Evolutionary conservation across 2,888 invertebrate species (phyloP).

Genomic region (Chloromyia formosa): DNA sequence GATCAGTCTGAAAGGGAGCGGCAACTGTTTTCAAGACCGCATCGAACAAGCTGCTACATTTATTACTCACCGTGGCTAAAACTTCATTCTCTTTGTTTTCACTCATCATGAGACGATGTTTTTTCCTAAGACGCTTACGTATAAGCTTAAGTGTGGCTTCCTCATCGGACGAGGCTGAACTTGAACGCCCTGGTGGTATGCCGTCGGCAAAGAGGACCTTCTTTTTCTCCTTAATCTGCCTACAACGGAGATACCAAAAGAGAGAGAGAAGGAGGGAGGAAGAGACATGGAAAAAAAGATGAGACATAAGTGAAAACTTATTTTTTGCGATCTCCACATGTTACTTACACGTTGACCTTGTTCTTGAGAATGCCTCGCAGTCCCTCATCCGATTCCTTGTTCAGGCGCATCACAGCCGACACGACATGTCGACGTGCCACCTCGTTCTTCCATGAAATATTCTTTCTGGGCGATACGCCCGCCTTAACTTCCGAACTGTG

Average conservation of each 20-base stretch:
- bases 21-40: too few relatives aligned
- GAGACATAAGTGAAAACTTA: too few relatives aligned
- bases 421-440: constrained; percentile 54
- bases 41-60: too few relatives aligned
- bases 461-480: background rate
- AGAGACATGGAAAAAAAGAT: background rate
- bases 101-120: background rate
- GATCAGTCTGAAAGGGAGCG: too few relatives aligned
- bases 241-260: constrained; percentile 6
- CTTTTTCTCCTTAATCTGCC: constrained; percentile 46
- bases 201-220: constrained; percentile 51
- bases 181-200: constrained; percentile 47
- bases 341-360: constrained; percentile 53
- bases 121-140: constrained; percentile 15
- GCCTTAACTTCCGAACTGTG: background rate
- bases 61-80: background rate
- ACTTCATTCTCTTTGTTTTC: constrained; percentile 45
- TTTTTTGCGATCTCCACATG: background rate
- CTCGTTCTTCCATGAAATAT: constrained; percentile 54
- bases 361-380: constrained; percentile 50
- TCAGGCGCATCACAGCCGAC: constrained; percentile 54
- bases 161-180: constrained; percentile 36
- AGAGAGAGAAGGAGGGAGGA: too few relatives aligned
- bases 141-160: constrained; percentile 14
- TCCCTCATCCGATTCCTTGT: constrained; percentile 52